These are phyloP conservation scores for Edolisoma coerulescens DNA, from an alignment of 2,113 vertebrate species.

Conservation along the genomic window DNA sequence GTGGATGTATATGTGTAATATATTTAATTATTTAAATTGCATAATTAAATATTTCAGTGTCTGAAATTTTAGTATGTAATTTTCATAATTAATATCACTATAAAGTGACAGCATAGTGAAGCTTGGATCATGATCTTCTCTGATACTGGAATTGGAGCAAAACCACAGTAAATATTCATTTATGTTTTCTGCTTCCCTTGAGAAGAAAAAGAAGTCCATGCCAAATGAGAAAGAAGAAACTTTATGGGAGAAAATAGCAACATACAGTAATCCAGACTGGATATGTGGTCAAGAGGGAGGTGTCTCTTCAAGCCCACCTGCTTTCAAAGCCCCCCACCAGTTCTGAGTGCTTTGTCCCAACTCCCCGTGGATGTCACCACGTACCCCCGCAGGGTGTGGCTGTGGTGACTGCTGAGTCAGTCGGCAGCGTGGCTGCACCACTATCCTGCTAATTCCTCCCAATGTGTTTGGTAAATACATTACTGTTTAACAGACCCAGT, in stretches of 20 bases:
- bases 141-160: neutral
- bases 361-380: neutral
- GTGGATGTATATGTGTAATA: too few relatives aligned
- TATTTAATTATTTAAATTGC: neutral
- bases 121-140: neutral
- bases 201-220: neutral
- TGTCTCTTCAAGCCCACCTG: neutral
- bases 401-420: neutral
- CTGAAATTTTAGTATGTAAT: neutral
- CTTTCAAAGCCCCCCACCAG: neutral
- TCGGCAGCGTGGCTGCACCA: neutral
- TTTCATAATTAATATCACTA: neutral
- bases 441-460: rapidly evolving
- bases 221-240: neutral
- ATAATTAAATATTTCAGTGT: neutral
- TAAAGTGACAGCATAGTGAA: neutral
- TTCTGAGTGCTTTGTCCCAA: neutral
- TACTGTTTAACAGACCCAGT: neutral
- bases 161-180: neutral
- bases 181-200: neutral
- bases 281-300: neutral
- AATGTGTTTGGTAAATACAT: rapidly evolving
- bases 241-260: neutral
- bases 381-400: rapidly evolving
- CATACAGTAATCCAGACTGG: neutral